Evolutionary conservation across 2,888 invertebrate species (phyloP).

Genomic region (Tipula vernalis): DNA sequence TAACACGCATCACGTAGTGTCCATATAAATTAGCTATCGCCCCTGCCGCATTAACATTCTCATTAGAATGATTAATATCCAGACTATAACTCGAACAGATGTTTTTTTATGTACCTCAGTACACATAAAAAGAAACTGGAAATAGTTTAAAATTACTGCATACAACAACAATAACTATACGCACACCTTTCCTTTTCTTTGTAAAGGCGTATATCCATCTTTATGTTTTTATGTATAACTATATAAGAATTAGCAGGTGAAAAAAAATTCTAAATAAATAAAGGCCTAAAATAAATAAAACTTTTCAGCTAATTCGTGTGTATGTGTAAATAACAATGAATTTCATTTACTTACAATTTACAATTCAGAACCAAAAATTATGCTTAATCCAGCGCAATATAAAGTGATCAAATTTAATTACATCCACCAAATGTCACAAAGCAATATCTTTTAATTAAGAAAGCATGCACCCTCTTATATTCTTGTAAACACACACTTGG

Average conservation of each 20-base stretch:
- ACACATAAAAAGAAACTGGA: background rate
- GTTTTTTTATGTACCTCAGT: background rate
- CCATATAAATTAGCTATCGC: background rate
- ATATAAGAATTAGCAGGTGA: background rate
- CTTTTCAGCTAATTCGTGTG: background rate
- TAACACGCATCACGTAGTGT: background rate
- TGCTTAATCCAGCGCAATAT: no score
- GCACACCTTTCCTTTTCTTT: background rate
- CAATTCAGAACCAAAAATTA: no score
- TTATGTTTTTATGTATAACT: background rate
- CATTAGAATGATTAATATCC: background rate
- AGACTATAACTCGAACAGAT: background rate
- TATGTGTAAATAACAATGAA: background rate
- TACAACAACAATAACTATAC: background rate
- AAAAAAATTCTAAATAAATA: background rate
- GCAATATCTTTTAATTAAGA: background rate
- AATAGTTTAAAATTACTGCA: background rate
- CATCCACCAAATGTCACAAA: background rate
- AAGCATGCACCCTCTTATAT: background rate
- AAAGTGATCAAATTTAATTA: background rate
- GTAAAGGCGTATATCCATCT: background rate
- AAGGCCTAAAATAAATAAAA: background rate
- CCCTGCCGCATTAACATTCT: background rate
- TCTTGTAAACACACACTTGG: background rate
- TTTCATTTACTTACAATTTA: no score